Conservation (phyloP, 2,113 vertebrate species). For the Phyllopteryx taeniolatus region DNA sequence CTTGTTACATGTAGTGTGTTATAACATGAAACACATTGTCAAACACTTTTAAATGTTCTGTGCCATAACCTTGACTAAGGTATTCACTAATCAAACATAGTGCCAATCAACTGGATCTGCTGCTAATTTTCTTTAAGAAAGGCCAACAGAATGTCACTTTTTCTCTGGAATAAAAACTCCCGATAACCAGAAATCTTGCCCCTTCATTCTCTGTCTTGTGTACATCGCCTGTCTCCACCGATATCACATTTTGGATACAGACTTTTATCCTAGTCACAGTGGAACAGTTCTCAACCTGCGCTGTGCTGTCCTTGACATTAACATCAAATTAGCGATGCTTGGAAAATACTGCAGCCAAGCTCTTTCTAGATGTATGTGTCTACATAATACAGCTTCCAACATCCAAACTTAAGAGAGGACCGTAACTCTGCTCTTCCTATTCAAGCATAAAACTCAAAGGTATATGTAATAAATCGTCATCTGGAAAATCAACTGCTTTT, state of each 20-base stretch:
- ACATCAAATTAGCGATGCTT: background rate
- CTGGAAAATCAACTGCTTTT: too few species aligned
- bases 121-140: background rate
- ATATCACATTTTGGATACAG: slow-evolving; percentile 28
- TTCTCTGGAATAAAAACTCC: background rate
- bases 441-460: background rate
- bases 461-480: background rate
- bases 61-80: slow-evolving; percentile 1
- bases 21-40: slow-evolving; percentile 22
- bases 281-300: slow-evolving; percentile 26
- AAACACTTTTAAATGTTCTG: background rate
- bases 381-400: background rate
- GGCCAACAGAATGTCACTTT: background rate
- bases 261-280: slow-evolving; percentile 20
- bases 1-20: slow-evolving; percentile 13
- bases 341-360: background rate
- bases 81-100: slow-evolving; percentile 9
- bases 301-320: slow-evolving; percentile 4
- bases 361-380: background rate
- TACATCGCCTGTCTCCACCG: slow-evolving; percentile 11
- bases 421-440: background rate
- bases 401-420: background rate
- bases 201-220: slow-evolving; percentile 13
- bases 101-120: background rate
- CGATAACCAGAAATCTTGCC: slow-evolving; percentile 4